phyloP scores from a whole-genome alignment of 2,797 vertebrate genomes.

The Sebastiscus tertius region DNA sequence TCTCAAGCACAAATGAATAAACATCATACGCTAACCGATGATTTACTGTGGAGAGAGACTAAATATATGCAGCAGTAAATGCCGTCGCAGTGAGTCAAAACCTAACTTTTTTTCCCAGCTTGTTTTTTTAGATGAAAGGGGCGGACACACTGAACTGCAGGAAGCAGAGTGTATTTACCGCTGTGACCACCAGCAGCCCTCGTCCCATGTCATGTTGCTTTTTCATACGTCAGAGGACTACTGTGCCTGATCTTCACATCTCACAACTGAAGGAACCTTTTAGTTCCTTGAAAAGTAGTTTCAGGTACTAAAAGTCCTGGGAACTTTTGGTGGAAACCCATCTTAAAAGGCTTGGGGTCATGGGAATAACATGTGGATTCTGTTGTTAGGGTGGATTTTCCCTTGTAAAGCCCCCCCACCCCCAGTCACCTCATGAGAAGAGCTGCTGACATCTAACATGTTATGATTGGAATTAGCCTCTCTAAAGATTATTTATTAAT shows the following conservation, averaged over 20 bases:
- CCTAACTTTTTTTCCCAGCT: too few species aligned
- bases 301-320: background rate
- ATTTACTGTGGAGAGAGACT: background rate
- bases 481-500: slow-evolving; percentile 67
- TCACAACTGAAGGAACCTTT: background rate
- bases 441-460: slow-evolving; percentile 65
- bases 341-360: slow-evolving; percentile 17
- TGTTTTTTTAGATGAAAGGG: background rate
- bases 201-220: background rate
- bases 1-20: background rate
- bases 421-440: slow-evolving; percentile 31
- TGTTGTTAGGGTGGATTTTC: slow-evolving; percentile 39
- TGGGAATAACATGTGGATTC: slow-evolving; percentile 32
- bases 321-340: background rate
- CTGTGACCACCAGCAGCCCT: background rate
- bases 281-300: background rate
- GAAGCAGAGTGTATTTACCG: background rate
- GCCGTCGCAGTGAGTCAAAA: too few species aligned
- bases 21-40: background rate
- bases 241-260: background rate
- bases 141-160: too few species aligned
- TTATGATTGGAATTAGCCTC: slow-evolving; percentile 66
- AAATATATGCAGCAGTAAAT: background rate
- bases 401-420: slow-evolving; percentile 16
- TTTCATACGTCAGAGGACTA: background rate